Evolutionary conservation across 2,888 invertebrate species (phyloP), one percentile per base, ranked within the genome.

Genomic region (Scotopteryx bipunctaria): DNA sequence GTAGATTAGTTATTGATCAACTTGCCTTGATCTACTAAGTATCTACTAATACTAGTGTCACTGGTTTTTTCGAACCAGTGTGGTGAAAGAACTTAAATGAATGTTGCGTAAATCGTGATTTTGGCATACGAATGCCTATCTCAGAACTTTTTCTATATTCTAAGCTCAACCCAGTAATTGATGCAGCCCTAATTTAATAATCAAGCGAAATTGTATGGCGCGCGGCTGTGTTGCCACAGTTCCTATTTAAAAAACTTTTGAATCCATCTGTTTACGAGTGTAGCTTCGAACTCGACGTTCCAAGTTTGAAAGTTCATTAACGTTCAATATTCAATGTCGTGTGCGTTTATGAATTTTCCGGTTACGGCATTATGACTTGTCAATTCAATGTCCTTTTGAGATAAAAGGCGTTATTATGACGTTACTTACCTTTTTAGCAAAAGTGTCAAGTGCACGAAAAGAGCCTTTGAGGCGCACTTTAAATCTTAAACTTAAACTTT

Each of bases 221-320:
- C 35, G 31, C 37, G 47, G 38, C 33, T 32, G 41, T 53, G 49
- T 52, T 27, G 23, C 44, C 25, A 36, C 23, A 48, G 41, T 54
- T 55, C 55, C 66, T 64, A 58, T 55, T 64, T 64, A 52, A 61
- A 64, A 65, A 65, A 65, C 55, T 44, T 57, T 60, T 58, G 53
- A 61, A 63, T 66, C 55, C 66, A 61, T 66, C 61, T 68, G 67
- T 67, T 66, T 57, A 63, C 57, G 50, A 49, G 29, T 50, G 32
- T 43, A 38, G 53, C 41, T 45, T 40, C 58, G 42, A 66, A 62
- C 61, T 59, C 52, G 47, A 52, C 58, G 64, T 58, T 59, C 64
- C 66, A 71, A 72, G 71, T 75, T 74, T 69, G 68, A 71, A 73
- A 72, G 73, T 74, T 74, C 72, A 74, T 71, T 73, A 75, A 23